Evolutionary conservation across 2,888 invertebrate genomes (phyloP).

Genomic region (Oscheius myriophilus): DNA sequence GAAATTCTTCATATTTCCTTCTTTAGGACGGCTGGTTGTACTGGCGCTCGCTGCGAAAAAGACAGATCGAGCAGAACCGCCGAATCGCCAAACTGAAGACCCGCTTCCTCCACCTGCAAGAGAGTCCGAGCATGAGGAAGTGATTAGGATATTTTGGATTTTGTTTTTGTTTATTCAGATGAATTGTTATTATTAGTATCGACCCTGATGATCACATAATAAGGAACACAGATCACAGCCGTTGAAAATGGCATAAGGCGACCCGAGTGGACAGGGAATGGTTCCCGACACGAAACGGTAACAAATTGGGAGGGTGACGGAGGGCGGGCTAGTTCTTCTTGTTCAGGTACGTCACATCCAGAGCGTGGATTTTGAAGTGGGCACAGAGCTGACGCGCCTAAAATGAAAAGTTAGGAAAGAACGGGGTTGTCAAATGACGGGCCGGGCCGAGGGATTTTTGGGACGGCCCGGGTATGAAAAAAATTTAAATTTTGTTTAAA

Average conservation of each 20-base stretch:
- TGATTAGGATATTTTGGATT: neutral
- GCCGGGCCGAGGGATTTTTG: no score
- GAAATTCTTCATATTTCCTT: neutral
- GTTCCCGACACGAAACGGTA: no score
- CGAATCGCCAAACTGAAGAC: slow-evolving; percentile 58
- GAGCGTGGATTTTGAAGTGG: slow-evolving; percentile 67
- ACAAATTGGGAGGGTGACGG: neutral
- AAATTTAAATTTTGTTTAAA: no score
- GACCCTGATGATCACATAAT: slow-evolving; percentile 7
- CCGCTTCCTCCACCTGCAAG: slow-evolving; percentile 59
- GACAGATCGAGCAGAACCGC: slow-evolving; percentile 58
- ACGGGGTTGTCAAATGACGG: no score
- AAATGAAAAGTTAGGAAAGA: neutral
- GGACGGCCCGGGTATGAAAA: no score
- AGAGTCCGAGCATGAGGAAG: slow-evolving; percentile 57
- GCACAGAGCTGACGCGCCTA: slow-evolving; percentile 68
- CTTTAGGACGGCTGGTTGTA: slow-evolving; percentile 64
- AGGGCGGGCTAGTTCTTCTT: slow-evolving; percentile 32
- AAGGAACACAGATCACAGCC: neutral
- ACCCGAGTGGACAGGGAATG: no score
- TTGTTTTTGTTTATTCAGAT: slow-evolving; percentile 5
- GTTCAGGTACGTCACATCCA: slow-evolving; percentile 63
- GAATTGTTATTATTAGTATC: slow-evolving; percentile 10
- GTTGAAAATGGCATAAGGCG: neutral
- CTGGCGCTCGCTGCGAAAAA: slow-evolving; percentile 59